Conservation (phyloP, 2,888 invertebrate genomes). For the Ochropleura plecta region DNA sequence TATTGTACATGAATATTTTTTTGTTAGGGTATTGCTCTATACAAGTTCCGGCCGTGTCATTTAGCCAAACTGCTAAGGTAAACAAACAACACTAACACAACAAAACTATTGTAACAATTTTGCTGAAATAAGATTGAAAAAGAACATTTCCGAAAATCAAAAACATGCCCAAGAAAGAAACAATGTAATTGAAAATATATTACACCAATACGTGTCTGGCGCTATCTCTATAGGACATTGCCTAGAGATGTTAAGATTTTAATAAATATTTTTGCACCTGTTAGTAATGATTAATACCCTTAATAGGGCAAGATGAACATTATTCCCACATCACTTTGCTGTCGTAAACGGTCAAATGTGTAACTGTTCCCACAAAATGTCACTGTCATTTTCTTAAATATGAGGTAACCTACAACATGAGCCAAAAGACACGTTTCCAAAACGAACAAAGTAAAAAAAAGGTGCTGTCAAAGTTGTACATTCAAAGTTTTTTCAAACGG, state of each 20-base stretch:
- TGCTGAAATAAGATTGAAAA: slow-evolving; percentile 22
- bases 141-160: no score
- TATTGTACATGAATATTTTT: no score
- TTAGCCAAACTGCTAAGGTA: slow-evolving; percentile 21
- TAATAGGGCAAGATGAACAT: no score
- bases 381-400: slow-evolving; percentile 15
- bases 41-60: no score
- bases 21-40: no score
- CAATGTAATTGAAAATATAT: no score
- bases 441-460: slow-evolving; percentile 16
- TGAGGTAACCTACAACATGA: slow-evolving; percentile 7
- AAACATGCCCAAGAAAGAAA: no score
- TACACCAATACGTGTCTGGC: no score
- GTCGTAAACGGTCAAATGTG: slow-evolving; percentile 19
- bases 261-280: slow-evolving; percentile 24
- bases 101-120: slow-evolving; percentile 30
- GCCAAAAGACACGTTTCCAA: slow-evolving; percentile 15
- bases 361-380: slow-evolving; percentile 13
- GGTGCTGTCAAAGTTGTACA: slow-evolving; percentile 14
- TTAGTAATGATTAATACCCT: slow-evolving; percentile 29
- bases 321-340: slow-evolving; percentile 14
- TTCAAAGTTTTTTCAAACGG: slow-evolving; percentile 7
- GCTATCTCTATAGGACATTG: slow-evolving; percentile 34
- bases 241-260: slow-evolving; percentile 32
- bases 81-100: no score